Evolutionary conservation across 2,888 invertebrate species (phyloP).

Genomic region (Ischnura elegans): DNA sequence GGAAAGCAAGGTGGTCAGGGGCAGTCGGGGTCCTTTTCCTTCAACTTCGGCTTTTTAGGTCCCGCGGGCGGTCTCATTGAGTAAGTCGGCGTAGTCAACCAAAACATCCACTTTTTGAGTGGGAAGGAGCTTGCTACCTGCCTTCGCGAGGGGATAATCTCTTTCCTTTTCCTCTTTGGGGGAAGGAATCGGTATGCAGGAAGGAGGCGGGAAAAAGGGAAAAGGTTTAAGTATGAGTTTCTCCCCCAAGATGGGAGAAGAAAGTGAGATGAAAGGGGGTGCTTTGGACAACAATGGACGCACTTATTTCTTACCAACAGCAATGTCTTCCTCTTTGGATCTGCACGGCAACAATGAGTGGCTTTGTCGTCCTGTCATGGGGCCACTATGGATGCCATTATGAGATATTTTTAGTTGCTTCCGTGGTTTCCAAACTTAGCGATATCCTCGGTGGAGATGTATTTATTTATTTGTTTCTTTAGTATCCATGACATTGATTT

Average conservation of each 20-base stretch:
- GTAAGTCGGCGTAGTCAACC: constrained; percentile 16
- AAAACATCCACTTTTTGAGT: constrained; percentile 46
- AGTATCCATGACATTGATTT: neutral
- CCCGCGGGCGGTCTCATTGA: constrained; percentile 35
- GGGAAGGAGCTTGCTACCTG: neutral
- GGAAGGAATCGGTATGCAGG: neutral
- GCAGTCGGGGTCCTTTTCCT: neutral
- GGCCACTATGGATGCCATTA: neutral
- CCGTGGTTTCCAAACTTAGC: neutral
- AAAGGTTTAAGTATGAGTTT: constrained; percentile 5
- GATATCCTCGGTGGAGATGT: neutral
- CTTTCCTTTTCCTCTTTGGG: neutral
- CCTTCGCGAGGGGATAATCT: neutral
- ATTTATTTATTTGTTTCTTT: neutral
- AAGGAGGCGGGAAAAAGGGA: neutral
- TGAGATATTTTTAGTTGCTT: neutral
- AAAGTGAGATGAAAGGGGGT: constrained; percentile 30
- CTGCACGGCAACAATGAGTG: neutral
- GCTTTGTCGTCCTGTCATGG: constrained; percentile 1
- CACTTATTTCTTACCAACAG: neutral
- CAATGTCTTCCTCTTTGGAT: neutral
- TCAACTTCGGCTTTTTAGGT: neutral
- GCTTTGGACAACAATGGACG: neutral
- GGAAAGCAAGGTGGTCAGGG: too few species aligned
- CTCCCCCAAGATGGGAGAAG: neutral